Evolutionary conservation across 1,140 invertebrate genomes (phyloP), one percentile per base, ranked within the genome.

Genomic region (Meloidogyne floridensis): DNA sequence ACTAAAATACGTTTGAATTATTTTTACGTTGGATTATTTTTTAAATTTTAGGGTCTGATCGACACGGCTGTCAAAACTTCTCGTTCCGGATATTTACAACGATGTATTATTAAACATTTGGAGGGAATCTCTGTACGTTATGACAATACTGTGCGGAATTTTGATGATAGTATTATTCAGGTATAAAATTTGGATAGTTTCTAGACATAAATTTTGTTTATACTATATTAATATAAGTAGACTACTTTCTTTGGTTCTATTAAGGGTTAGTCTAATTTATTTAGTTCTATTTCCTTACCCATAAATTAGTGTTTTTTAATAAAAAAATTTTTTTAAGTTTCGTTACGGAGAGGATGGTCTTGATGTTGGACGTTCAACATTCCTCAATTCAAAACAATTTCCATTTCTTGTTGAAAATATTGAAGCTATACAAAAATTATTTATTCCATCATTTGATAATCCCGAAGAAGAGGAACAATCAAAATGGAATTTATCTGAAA

Each of bases 311-410:
- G 32, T 53, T 75, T 75, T 18, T 20, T 7, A 20, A 71, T 70
- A 47, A 71, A 15, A 77, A 77, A 77, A 51, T 15, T 77, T 77
- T 75, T 70, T 85, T 89, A 79, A 93, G 92, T 96, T 95, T 90
- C 92, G 93, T n/a, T 99, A 98, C 90, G 98, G 98, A 3, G 97
- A 99, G 92, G 98, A 99, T 92, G 96, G 97, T 0, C 91, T 98
- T 72, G 97, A 99, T 90, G 93, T 98, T 72, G 91, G 93, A 0
- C 95, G 95, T 90, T 93, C 94, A 10, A 94, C 95, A 85, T 97
- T 95, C 89, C 91, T 99, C 1, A 94, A 93, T 73, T 91, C 93
- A 47, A 93, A 94, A 56, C 94, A 95, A 84, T 91, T 98, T 4
- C 91, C 92, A 53, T 96, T 98, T 87, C 91, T 99, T 0, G 92